Percentiles rank a stretch among this genome's conserved stretches.
phyloP scores from a whole-genome alignment of 2,888 invertebrate species.

The Tolmerus cingulatus region DNA sequence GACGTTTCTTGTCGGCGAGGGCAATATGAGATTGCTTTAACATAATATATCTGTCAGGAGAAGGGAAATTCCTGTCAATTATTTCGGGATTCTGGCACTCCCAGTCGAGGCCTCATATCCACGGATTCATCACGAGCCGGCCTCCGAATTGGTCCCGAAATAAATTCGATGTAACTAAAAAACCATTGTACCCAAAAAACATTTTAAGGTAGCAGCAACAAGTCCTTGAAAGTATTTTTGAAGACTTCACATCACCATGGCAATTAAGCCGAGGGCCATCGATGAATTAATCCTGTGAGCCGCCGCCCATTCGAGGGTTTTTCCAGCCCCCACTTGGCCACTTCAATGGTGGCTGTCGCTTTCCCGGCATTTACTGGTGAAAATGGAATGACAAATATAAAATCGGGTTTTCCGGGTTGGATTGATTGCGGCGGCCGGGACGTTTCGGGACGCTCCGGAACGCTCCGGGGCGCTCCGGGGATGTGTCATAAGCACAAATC shows the following conservation, averaged over 20 bases:
- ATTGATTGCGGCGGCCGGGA: background rate
- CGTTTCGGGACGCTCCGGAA: too few species aligned
- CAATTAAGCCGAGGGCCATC: conserved; percentile 1
- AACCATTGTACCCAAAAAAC: background rate
- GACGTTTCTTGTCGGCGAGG: background rate
- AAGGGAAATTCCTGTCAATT: background rate
- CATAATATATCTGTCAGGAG: background rate
- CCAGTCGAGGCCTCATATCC: background rate
- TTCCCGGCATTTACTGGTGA: background rate
- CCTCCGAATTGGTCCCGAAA: background rate
- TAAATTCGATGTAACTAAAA: background rate
- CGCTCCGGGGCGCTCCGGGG: background rate
- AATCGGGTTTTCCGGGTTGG: too few species aligned
- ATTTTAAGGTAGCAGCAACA: background rate
- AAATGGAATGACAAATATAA: background rate
- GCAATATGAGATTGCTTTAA: background rate
- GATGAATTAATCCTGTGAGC: background rate
- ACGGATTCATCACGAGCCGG: background rate
- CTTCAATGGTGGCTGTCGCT: background rate
- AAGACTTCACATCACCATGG: background rate
- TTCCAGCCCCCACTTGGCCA: too few species aligned
- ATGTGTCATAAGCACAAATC: background rate
- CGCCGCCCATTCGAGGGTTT: background rate
- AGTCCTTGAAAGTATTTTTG: conserved; percentile 13
- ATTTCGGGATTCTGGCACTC: background rate